Base-by-base conservation (phyloP, 2,113 vertebrate species). In the Syrmaticus mikado region DNA sequence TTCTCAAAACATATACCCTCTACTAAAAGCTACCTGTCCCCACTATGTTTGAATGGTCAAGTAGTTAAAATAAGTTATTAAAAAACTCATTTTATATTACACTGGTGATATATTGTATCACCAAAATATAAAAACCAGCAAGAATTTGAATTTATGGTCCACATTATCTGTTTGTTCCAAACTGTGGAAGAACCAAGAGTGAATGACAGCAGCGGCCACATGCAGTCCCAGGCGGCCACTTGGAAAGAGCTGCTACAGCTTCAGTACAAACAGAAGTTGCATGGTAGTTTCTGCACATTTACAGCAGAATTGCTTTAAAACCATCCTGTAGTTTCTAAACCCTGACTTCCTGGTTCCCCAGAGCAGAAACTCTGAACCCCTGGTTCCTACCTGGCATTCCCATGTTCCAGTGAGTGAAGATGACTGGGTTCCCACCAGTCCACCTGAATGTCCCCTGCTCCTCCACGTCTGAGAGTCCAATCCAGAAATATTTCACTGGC, bases 401-500 rank as follows among this genome's bases (percentile, higher is more conserved):
- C 2, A 95, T 45, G 6, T 99, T 99, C 98, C 99, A 99, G 96
- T 99, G 98, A 27, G 98, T 99, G 90, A 99, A 99, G 30, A 87
- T 97, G 78, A 99, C 97, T 0, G 58, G n/a, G 38, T 98, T 97
- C 8, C 84, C 95, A 5, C 75, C 97, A 11, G 95, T 97, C 99
- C 99, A 99, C 20, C 36, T 96, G 83, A 99, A 99, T 0, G 71
- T 98, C 16, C 97, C 97, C 32, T 53, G 96, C 36, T 98, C 97
- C 11, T 94, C 97, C 10, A 77, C 62, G 48, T 99, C 99, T 19
- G 98, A 98, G 78, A 99, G 94, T 34, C 99, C 99, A 43, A 96
- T 98, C 99, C 99, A 99, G 94, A 99, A 99, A 95, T 99, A 98
- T 84, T 98, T 98, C 88, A 98, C 98, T 78, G 98, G 98, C 84